Conservation (phyloP, 2,888 invertebrate species). For the Microplitis manilae region DNA sequence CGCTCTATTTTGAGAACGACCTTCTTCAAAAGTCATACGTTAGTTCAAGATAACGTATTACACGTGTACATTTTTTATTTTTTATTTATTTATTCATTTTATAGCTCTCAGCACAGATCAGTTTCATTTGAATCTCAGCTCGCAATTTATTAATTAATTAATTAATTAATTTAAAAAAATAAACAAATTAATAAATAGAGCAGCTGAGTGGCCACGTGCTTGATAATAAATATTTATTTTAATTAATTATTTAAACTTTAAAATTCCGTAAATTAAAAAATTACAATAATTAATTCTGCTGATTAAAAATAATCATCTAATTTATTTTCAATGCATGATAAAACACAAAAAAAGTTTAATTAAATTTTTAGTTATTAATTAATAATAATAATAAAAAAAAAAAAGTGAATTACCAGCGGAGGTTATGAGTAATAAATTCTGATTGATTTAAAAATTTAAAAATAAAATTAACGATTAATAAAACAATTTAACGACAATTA, state of each 20-base stretch:
- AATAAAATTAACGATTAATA: neutral
- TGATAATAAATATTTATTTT: too few species aligned
- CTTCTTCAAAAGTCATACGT: conserved; percentile 36
- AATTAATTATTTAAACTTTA: too few species aligned
- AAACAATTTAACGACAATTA: conserved; percentile 24
- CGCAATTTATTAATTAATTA: neutral
- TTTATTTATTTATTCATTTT: conserved; percentile 21
- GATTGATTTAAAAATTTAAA: neutral
- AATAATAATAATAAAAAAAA: neutral
- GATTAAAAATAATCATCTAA: too few species aligned
- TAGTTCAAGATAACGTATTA: conserved; percentile 32
- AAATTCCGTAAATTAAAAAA: too few species aligned
- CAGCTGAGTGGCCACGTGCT: too few species aligned
- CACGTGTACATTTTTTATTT: conserved; percentile 29
- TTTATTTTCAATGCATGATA: too few species aligned
- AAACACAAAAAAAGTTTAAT: too few species aligned
- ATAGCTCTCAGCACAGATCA: neutral
- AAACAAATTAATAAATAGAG: neutral
- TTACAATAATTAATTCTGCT: too few species aligned
- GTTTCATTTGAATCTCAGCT: conserved; percentile 5
- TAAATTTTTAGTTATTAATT: neutral
- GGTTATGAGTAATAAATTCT: neutral
- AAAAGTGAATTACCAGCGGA: neutral
- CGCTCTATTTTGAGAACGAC: conserved; percentile 39
- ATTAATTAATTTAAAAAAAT: neutral